Percentiles rank a stretch among this genome's conserved stretches.
These are phyloP conservation scores for Acanthococcus lagerstroemiae DNA, from an alignment of 2,888 invertebrate species.

Conservation along the genomic window DNA sequence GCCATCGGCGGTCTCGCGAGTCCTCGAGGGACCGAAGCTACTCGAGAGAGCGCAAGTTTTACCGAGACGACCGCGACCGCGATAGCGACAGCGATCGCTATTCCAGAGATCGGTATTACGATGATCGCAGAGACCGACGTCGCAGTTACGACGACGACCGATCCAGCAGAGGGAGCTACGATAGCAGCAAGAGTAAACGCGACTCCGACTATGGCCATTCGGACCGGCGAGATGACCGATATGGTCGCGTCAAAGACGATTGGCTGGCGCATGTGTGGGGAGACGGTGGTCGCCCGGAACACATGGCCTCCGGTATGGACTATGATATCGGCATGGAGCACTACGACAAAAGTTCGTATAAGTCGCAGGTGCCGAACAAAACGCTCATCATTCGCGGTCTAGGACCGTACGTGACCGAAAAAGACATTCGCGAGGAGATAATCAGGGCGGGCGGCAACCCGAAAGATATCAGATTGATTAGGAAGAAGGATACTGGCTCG, in stretches of 20 bases:
- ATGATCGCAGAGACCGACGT: slow-evolving; percentile 6
- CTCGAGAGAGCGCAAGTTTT: slow-evolving; percentile 4
- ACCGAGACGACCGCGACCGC: not conserved
- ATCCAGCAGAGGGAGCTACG: slow-evolving; percentile 2
- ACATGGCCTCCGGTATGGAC: not conserved
- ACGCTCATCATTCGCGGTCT: slow-evolving; percentile 66
- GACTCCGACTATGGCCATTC: not conserved
- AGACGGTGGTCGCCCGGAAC: slow-evolving; percentile 5
- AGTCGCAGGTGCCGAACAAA: slow-evolving; percentile 52
- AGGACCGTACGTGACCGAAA: slow-evolving; percentile 63
- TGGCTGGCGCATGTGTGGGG: slow-evolving; percentile 25
- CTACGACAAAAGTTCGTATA: slow-evolving; percentile 41
- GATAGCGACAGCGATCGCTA: slow-evolving; percentile 19
- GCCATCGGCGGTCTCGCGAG: not conserved
- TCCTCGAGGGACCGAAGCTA: slow-evolving; percentile 7
- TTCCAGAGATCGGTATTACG: slow-evolving; percentile 14
- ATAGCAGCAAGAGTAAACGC: not conserved
- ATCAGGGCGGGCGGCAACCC: slow-evolving; percentile 63
- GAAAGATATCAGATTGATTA: slow-evolving; percentile 69
- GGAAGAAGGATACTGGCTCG: slow-evolving; percentile 77
- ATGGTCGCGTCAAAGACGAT: slow-evolving; percentile 15
- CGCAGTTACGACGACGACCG: slow-evolving; percentile 7
- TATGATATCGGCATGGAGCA: slow-evolving; percentile 8
- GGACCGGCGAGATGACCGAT: slow-evolving; percentile 21
- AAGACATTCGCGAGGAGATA: slow-evolving; percentile 70